These are phyloP conservation scores for roundworm (Caenorhabditis elegans) DNA, from an alignment of 1,140 invertebrate genomes.

Conservation along the genomic window DNA sequence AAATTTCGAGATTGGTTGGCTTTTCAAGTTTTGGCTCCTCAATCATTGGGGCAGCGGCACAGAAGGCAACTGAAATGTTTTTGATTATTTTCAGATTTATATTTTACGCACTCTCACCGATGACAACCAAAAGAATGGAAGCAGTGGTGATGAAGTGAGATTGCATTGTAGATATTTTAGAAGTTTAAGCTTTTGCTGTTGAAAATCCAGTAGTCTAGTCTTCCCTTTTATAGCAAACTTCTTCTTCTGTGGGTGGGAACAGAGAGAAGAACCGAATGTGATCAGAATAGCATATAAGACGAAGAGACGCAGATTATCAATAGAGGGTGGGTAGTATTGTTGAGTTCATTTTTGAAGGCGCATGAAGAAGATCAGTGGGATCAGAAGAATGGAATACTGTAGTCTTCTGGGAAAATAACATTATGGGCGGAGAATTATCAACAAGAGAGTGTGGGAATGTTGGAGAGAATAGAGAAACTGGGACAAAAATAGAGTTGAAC, in stretches of 20 bases:
- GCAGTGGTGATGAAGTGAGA: not conserved
- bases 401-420: slow-evolving; percentile 24
- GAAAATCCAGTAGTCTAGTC: not conserved
- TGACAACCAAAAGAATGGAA: slow-evolving; percentile 5
- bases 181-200: slow-evolving; percentile 25
- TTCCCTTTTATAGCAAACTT: slow-evolving; percentile 7
- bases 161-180: slow-evolving; percentile 7
- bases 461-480: not conserved
- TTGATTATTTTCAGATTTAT: not conserved
- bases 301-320: slow-evolving; percentile 19
- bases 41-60: not conserved
- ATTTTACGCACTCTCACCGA: not conserved
- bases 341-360: slow-evolving; percentile 24
- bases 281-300: not conserved
- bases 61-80: not conserved
- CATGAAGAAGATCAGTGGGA: slow-evolving; percentile 22
- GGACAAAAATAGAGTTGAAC: not conserved
- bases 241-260: not conserved
- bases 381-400: slow-evolving; percentile 6
- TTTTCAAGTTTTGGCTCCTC: slow-evolving; percentile 20
- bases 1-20: not conserved
- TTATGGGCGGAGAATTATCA: not conserved
- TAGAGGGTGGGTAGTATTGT: not conserved
- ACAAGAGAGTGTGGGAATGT: not conserved
- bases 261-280: not conserved